A percentile compares a stretch with the other conserved stretches of the same genome.
Evolutionary conservation across 1,140 invertebrate genomes (phyloP).

Genomic region (Mercenaria mercenaria): DNA sequence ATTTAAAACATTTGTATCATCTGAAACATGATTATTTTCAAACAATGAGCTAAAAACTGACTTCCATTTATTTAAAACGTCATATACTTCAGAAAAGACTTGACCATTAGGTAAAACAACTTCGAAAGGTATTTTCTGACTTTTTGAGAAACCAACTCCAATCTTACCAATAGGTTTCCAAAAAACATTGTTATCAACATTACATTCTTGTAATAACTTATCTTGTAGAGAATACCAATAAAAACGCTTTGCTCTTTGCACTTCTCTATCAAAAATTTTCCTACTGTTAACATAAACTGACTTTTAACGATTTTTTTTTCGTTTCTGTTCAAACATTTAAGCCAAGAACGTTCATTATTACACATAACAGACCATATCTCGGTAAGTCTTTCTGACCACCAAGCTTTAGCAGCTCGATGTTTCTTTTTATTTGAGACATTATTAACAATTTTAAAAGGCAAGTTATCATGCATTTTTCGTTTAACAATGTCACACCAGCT

Average conservation of each 20-base stretch:
- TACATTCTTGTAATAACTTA: constrained; percentile 29
- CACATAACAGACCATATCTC: constrained; percentile 6
- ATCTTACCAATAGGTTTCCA: constrained; percentile 49
- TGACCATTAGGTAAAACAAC: too few species aligned
- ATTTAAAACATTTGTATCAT: too few species aligned
- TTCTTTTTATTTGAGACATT: neutral
- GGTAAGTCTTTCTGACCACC: constrained; percentile 15
- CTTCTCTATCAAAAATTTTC: constrained; percentile 44
- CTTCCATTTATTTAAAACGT: constrained; percentile 39
- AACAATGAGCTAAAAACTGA: constrained; percentile 19
- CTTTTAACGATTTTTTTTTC: constrained; percentile 12
- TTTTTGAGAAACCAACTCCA: neutral
- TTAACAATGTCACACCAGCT: constrained; percentile 29
- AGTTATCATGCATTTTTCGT: neutral
- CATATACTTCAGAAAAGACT: neutral
- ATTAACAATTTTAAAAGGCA: constrained; percentile 4
- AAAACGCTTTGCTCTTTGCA: constrained; percentile 8
- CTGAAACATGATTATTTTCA: neutral
- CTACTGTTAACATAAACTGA: constrained; percentile 26
- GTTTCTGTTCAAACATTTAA: neutral
- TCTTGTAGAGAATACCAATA: constrained; percentile 31
- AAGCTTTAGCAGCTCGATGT: constrained; percentile 10
- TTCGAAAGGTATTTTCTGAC: neutral
- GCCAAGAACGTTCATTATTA: neutral
- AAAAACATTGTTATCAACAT: neutral